These are phyloP conservation scores for Colius striatus DNA, from an alignment of 2,113 vertebrate species.

Conservation along the genomic window DNA sequence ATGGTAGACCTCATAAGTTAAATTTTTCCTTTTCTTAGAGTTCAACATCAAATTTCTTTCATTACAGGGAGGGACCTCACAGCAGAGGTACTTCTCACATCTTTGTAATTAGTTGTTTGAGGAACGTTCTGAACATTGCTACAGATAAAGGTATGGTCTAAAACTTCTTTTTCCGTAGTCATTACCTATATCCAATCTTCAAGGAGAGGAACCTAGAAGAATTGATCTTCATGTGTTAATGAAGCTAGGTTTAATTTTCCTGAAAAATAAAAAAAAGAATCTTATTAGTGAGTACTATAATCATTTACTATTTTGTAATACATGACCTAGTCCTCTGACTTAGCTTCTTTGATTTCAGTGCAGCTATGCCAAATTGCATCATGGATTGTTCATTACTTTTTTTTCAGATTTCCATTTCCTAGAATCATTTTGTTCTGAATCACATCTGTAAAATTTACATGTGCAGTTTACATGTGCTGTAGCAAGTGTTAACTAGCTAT, in stretches of 20 bases:
- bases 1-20: neutral
- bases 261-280: neutral
- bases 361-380: neutral
- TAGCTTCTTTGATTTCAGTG: neutral
- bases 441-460: neutral
- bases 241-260: neutral
- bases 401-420: neutral
- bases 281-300: neutral
- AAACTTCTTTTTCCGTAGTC: neutral
- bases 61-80: neutral
- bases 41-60: neutral
- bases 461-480: neutral
- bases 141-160: neutral
- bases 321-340: neutral
- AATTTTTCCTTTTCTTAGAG: neutral
- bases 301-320: neutral
- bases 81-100: neutral
- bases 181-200: neutral
- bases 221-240: neutral
- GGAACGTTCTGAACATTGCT: neutral
- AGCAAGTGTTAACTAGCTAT: neutral
- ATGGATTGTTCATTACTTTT: neutral
- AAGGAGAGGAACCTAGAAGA: neutral
- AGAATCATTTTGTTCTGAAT: neutral
- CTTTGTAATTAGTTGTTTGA: neutral